Percentiles rank a stretch among this genome's conserved stretches.
Conservation (phyloP, 2,113 vertebrate genomes). For the Petaurus breviceps region DNA sequence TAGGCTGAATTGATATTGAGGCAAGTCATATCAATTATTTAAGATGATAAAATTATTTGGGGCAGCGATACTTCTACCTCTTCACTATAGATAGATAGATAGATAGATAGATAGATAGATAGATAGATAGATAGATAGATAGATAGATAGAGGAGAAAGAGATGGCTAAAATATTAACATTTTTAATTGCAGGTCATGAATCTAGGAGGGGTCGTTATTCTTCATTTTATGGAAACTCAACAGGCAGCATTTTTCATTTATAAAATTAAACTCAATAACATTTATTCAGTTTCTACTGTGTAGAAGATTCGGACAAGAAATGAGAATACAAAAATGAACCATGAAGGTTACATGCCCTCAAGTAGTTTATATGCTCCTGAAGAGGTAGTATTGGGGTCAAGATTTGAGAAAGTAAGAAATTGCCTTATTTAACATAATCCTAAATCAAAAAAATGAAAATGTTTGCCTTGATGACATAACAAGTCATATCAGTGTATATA, state of each 20-base stretch:
- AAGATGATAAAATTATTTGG: background rate
- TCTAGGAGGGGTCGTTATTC: background rate
- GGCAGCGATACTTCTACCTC: background rate
- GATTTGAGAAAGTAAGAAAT: background rate
- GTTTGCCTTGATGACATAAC: background rate
- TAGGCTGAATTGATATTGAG: background rate
- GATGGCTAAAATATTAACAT: background rate
- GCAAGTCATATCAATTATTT: background rate
- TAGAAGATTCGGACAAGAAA: background rate
- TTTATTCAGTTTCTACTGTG: background rate
- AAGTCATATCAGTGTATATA: background rate
- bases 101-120: too few species aligned
- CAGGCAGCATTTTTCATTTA: background rate
- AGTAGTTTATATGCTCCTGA: background rate
- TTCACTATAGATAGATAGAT: too few species aligned
- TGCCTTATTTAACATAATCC: background rate
- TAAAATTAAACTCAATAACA: background rate
- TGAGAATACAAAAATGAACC: background rate
- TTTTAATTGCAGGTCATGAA: background rate
- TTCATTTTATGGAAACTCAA: background rate
- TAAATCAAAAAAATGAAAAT: background rate
- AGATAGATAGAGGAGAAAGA: too few species aligned
- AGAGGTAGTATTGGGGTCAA: background rate
- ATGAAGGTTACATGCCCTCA: background rate
- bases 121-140: too few species aligned